Conservation (phyloP, 2,888 invertebrate species). For the Metellina segmentata region DNA sequence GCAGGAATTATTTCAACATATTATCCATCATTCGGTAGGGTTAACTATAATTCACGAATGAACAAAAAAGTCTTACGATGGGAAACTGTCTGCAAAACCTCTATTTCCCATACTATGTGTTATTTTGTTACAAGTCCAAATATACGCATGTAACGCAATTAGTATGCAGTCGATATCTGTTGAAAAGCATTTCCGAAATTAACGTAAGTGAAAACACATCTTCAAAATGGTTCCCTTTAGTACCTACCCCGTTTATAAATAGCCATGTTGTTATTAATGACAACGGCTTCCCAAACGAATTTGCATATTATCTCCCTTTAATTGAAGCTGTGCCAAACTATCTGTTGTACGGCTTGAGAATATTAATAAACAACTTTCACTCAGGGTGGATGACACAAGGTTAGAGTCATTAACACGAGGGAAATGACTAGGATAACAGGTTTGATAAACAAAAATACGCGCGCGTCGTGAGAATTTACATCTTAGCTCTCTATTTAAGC, state of each 20-base stretch:
- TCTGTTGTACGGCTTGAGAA: not conserved
- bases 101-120: no score
- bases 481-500: no score
- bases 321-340: not conserved
- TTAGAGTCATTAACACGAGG: constrained; percentile 7
- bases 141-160: not conserved
- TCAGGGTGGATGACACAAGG: constrained; percentile 11
- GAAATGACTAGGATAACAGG: not conserved
- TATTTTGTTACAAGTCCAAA: no score
- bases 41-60: no score
- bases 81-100: no score
- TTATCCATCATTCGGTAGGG: no score
- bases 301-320: not conserved
- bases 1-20: no score
- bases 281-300: not conserved
- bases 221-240: not conserved
- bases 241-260: not conserved
- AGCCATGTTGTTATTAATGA: not conserved
- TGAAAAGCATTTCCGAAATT: not conserved
- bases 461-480: no score
- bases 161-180: not conserved
- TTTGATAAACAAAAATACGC: not conserved
- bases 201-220: not conserved
- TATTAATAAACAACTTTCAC: constrained; percentile 32
- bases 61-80: no score